A percentile compares a stretch with the other conserved stretches of the same genome.
Evolutionary conservation across 2,888 invertebrate genomes (phyloP).

Genomic region (Pyrgus malvae): DNA sequence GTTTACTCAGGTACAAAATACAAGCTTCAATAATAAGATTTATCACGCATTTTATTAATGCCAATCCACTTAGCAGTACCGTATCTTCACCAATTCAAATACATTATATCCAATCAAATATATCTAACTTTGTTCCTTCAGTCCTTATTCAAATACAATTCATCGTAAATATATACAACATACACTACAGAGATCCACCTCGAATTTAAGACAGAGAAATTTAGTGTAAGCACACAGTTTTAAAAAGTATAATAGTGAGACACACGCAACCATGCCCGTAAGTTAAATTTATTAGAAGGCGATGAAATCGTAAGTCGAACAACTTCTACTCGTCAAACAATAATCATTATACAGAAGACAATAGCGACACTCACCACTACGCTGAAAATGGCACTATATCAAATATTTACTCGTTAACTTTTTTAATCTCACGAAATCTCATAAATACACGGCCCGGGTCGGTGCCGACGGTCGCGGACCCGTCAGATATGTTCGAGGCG

Average conservation of each 20-base stretch:
- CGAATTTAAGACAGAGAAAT: constrained; percentile 21
- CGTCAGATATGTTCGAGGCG: constrained; percentile 35
- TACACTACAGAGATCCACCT: constrained; percentile 30
- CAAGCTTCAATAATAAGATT: constrained; percentile 9
- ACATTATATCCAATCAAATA: constrained; percentile 9
- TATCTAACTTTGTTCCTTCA: constrained; percentile 25
- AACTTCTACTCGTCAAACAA: constrained; percentile 19
- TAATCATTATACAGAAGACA: constrained; percentile 21
- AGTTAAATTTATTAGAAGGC: constrained; percentile 22
- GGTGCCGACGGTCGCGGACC: constrained; percentile 32
- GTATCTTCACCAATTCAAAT: constrained; percentile 13
- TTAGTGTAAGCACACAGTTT: constrained; percentile 27
- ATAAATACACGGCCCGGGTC: constrained; percentile 26
- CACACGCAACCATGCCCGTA: constrained; percentile 24
- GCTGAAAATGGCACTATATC: constrained; percentile 38
- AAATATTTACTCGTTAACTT: constrained; percentile 23
- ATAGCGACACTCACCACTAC: constrained; percentile 29
- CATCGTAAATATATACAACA: constrained; percentile 32
- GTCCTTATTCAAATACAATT: constrained; percentile 19
- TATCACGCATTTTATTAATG: constrained; percentile 6
- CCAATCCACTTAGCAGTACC: constrained; percentile 18
- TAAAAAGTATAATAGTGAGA: constrained; percentile 20
- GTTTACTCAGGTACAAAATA: constrained; percentile 23
- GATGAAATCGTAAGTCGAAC: constrained; percentile 19
- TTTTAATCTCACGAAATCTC: constrained; percentile 37